Conservation (phyloP, 2,797 vertebrate species). For the Chelon auratus region DNA sequence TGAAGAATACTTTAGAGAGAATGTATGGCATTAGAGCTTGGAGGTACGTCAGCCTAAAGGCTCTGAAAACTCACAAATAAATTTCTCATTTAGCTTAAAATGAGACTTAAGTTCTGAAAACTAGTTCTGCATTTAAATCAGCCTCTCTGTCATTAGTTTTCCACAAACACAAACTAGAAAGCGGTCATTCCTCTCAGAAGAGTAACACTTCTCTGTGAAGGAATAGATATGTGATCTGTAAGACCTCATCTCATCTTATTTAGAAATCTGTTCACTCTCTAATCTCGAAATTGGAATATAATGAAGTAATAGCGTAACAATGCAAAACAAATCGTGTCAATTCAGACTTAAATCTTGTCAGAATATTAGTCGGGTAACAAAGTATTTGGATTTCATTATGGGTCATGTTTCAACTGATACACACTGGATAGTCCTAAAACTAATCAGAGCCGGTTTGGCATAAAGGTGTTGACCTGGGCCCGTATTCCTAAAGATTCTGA, state of each 20-base stretch:
- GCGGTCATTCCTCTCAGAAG: not conserved
- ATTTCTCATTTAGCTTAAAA: slow-evolving; percentile 36
- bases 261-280: not conserved
- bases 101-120: slow-evolving; percentile 24
- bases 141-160: not conserved
- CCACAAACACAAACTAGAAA: not conserved
- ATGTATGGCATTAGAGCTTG: not conserved
- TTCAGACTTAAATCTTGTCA: too few relatives aligned
- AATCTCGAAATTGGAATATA: not conserved
- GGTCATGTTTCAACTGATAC: too few relatives aligned
- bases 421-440: too few relatives aligned
- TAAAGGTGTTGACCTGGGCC: too few relatives aligned
- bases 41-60: slow-evolving; percentile 20
- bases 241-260: not conserved
- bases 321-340: not conserved
- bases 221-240: not conserved
- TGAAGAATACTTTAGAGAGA: not conserved
- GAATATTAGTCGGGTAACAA: too few relatives aligned
- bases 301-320: not conserved
- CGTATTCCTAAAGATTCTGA: too few relatives aligned
- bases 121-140: slow-evolving; percentile 5
- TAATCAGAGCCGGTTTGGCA: too few relatives aligned
- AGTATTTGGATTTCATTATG: too few relatives aligned
- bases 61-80: slow-evolving; percentile 22
- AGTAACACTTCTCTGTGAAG: not conserved